Evolutionary conservation across 2,888 invertebrate genomes (phyloP).

Genomic region (Drosophila setosimentum): DNA sequence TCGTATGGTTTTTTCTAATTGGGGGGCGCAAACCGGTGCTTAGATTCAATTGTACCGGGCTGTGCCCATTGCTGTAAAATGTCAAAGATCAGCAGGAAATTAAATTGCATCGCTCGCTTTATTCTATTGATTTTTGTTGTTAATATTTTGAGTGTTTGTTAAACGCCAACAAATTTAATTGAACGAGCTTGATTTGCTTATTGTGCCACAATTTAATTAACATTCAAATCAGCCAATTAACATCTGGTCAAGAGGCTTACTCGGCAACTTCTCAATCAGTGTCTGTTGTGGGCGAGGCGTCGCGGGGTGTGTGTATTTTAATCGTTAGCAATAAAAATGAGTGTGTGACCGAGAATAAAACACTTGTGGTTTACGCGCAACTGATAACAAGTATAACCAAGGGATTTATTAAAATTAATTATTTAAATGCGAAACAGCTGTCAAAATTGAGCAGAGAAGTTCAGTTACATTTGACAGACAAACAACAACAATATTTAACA

Average conservation of each 20-base stretch:
- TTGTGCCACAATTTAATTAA: constrained; percentile 51
- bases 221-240: constrained; percentile 55
- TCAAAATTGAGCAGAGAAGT: constrained; percentile 1
- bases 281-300: neutral
- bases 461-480: neutral
- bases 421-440: constrained; percentile 15
- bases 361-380: constrained; percentile 18
- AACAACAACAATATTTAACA: neutral
- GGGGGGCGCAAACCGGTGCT: constrained; percentile 7
- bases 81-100: neutral
- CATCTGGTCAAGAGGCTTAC: constrained; percentile 31
- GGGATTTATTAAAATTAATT: constrained; percentile 7
- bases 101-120: constrained; percentile 8
- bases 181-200: constrained; percentile 4
- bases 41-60: neutral
- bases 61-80: constrained; percentile 36
- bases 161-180: constrained; percentile 7
- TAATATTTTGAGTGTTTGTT: constrained; percentile 1
- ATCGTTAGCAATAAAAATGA: constrained; percentile 27
- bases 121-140: constrained; percentile 32
- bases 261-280: constrained; percentile 9
- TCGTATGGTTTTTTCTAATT: neutral
- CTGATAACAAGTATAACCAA: constrained; percentile 3
- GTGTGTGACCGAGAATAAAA: constrained; percentile 42
- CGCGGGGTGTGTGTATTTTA: constrained; percentile 22